Evolutionary conservation across 2,888 invertebrate genomes (phyloP).

Genomic region (Hyposoter didymator): DNA sequence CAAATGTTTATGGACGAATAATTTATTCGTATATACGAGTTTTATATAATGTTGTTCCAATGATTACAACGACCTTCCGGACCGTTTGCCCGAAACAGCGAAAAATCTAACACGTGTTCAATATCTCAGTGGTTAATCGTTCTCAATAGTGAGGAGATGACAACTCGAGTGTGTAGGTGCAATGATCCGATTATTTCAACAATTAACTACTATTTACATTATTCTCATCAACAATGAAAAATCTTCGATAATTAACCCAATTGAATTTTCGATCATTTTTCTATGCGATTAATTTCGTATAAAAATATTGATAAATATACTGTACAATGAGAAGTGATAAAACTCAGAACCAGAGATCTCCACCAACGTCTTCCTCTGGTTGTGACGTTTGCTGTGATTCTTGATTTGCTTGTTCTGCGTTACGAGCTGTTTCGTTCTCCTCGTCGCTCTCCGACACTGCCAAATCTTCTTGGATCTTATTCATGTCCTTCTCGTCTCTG

Average conservation of each 20-base stretch:
- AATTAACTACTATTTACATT: constrained; percentile 31
- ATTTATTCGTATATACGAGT: neutral
- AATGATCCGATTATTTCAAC: constrained; percentile 13
- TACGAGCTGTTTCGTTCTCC: constrained; percentile 82
- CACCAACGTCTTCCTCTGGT: constrained; percentile 85
- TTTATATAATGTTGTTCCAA: constrained; percentile 15
- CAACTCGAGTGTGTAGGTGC: neutral
- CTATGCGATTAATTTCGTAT: constrained; percentile 34
- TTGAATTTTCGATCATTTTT: constrained; percentile 21
- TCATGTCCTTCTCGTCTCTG: constrained; percentile 82
- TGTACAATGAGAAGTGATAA: constrained; percentile 50
- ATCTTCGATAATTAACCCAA: constrained; percentile 7
- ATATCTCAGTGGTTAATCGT: neutral
- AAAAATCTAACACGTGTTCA: neutral
- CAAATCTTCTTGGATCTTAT: constrained; percentile 90
- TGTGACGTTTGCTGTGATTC: constrained; percentile 75
- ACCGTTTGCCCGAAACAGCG: neutral
- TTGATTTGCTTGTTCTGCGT: constrained; percentile 71
- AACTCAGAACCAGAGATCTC: constrained; percentile 87
- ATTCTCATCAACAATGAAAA: constrained; percentile 9
- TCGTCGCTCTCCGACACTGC: constrained; percentile 93
- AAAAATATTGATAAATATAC: constrained; percentile 60
- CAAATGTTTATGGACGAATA: constrained; percentile 1
- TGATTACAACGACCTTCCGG: neutral
- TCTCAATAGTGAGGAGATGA: too few species aligned